Conservation (phyloP, 2,888 invertebrate genomes). For the Coenonympha arcania region DNA sequence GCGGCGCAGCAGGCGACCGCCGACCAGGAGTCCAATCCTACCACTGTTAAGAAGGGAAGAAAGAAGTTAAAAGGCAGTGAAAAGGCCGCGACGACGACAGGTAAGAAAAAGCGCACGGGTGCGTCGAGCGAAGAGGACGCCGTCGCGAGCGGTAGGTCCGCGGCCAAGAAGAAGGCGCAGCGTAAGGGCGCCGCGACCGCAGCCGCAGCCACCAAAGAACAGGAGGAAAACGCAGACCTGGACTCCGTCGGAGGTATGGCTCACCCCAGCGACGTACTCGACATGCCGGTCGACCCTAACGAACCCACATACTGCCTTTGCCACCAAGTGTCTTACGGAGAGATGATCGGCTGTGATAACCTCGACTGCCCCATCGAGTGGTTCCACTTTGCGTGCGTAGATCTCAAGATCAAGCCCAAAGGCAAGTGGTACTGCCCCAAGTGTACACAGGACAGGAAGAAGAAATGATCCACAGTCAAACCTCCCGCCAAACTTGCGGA, state of each 20-base stretch:
- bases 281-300: conserved; percentile 96
- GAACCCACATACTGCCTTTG: conserved; percentile 99
- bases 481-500: conserved; percentile 48
- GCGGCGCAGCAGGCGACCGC: conserved; percentile 72
- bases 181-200: conserved; percentile 56
- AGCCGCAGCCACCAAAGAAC: conserved; percentile 55
- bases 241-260: conserved; percentile 75
- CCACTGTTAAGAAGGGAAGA: conserved; percentile 66
- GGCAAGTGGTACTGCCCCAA: conserved; percentile 97
- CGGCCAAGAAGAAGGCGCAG: conserved; percentile 62
- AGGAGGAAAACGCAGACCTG: conserved; percentile 65
- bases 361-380: conserved; percentile 91
- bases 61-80: conserved; percentile 64
- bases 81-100: conserved; percentile 52
- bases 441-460: conserved; percentile 86
- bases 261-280: conserved; percentile 91
- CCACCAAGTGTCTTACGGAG: conserved; percentile 96
- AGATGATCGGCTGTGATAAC: conserved; percentile 98
- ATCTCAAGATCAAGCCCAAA: conserved; percentile 91
- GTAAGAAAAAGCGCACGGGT: conserved; percentile 72
- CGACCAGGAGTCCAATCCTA: conserved; percentile 59
- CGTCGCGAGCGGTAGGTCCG: conserved; percentile 51
- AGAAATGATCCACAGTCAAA: conserved; percentile 77
- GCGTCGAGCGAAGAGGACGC: conserved; percentile 71
- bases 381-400: conserved; percentile 97